These are phyloP conservation scores for Vanessa atalanta DNA, from an alignment of 1,140 invertebrate species.

Conservation along the genomic window DNA sequence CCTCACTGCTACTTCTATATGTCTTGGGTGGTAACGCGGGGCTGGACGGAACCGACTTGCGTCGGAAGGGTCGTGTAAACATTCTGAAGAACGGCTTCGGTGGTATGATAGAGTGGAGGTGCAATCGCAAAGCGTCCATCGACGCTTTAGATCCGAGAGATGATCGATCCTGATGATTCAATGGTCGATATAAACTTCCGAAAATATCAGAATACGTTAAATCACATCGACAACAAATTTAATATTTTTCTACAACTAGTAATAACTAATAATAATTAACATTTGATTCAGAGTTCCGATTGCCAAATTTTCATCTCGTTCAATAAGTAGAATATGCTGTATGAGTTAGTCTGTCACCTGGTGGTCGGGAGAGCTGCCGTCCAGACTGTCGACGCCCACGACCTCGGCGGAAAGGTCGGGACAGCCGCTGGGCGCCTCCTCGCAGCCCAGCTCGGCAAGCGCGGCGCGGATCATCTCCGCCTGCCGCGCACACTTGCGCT, in stretches of 20 bases:
- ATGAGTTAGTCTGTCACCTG: constrained; percentile 53
- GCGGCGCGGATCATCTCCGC: constrained; percentile 90
- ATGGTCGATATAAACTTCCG: neutral
- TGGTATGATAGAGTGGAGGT: constrained; percentile 77
- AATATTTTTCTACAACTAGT: neutral
- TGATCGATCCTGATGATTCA: constrained; percentile 64
- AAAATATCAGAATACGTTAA: neutral
- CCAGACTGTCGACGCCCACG: constrained; percentile 69
- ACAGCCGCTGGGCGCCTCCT: constrained; percentile 91
- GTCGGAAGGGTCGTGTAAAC: constrained; percentile 83
- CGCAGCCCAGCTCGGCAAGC: constrained; percentile 91
- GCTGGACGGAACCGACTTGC: constrained; percentile 85
- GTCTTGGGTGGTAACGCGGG: constrained; percentile 80
- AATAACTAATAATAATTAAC: too few relatives aligned
- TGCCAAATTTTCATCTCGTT: too few relatives aligned
- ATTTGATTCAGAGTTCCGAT: neutral
- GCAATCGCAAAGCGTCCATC: constrained; percentile 72
- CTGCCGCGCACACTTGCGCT: constrained; percentile 90
- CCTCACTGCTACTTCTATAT: constrained; percentile 79
- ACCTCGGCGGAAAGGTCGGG: constrained; percentile 82
- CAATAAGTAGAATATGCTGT: too few relatives aligned
- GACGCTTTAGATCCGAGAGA: constrained; percentile 73
- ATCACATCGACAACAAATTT: too few relatives aligned
- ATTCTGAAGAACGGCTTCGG: constrained; percentile 81
- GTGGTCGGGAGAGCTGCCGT: constrained; percentile 72